A percentile compares a stretch with the other conserved stretches of the same genome.
Evolutionary conservation across 2,888 invertebrate genomes (phyloP).

Genomic region (Acrobasis suavella): DNA sequence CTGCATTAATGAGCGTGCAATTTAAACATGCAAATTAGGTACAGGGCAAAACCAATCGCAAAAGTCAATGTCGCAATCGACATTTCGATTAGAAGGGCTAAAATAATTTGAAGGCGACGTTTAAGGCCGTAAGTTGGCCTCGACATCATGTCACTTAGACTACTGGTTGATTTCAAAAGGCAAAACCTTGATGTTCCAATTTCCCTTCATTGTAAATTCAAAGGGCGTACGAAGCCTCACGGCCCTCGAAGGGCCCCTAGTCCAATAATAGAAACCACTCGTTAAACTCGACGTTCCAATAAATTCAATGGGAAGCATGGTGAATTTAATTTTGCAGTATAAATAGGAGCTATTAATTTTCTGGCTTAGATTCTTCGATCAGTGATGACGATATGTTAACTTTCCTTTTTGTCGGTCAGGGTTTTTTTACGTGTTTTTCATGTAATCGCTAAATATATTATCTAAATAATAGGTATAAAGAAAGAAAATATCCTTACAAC

Average conservation of each 20-base stretch:
- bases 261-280: conserved; percentile 45
- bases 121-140: conserved; percentile 70
- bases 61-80: conserved; percentile 73
- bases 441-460: background rate
- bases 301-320: conserved; percentile 17
- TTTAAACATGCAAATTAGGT: conserved; percentile 44
- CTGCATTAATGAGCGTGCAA: background rate
- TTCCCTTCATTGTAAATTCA: conserved; percentile 80
- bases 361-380: background rate
- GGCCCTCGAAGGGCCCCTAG: conserved; percentile 71
- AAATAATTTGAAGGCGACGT: conserved; percentile 69
- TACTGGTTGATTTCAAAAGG: conserved; percentile 76
- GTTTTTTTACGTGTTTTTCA: too few species aligned
- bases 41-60: conserved; percentile 60
- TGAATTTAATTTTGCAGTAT: conserved; percentile 28
- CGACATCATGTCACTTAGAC: conserved; percentile 65
- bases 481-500: conserved; percentile 59
- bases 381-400: too few species aligned
- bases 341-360: background rate
- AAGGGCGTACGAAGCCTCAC: conserved; percentile 69
- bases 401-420: too few species aligned
- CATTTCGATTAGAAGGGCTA: conserved; percentile 75
- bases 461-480: background rate
- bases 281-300: conserved; percentile 21
- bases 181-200: conserved; percentile 77